Conservation (phyloP, 2,113 vertebrate species). For the Patagioenas fasciata region DNA sequence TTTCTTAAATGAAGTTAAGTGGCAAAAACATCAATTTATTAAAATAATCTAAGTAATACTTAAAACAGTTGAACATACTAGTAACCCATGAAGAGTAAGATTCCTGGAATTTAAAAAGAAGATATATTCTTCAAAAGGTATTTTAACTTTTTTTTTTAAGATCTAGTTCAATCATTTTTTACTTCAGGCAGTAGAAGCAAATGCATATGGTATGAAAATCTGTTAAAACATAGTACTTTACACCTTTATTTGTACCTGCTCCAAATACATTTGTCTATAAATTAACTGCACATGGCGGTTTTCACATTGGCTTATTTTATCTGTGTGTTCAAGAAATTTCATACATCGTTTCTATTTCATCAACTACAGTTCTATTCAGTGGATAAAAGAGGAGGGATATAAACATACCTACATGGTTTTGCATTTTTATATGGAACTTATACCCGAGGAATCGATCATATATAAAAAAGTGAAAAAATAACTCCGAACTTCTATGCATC, state of each 20-base stretch:
- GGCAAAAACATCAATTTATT: background rate
- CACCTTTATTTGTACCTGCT: conserved; percentile 74
- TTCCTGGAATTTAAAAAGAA: background rate
- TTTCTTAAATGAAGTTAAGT: background rate
- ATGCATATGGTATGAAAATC: conserved; percentile 74
- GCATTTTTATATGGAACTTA: background rate
- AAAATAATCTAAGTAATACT: background rate
- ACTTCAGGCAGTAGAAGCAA: conserved; percentile 49
- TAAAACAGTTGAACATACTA: background rate
- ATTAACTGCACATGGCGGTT: conserved; percentile 69
- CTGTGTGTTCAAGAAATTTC: conserved; percentile 61
- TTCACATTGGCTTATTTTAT: conserved; percentile 64
- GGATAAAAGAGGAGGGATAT: background rate
- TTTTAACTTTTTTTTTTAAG: conserved; percentile 20
- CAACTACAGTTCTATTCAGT: conserved; percentile 7
- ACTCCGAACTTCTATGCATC: background rate
- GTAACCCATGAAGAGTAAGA: background rate
- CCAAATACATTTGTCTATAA: conserved; percentile 74
- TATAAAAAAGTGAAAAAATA: background rate
- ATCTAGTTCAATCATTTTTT: conserved; percentile 8
- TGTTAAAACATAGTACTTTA: conserved; percentile 71
- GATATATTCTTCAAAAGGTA: conserved; percentile 14
- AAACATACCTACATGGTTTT: background rate
- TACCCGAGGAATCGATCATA: background rate
- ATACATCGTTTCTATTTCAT: conserved; percentile 24